phyloP scores from a whole-genome alignment of 1,140 invertebrate genomes.

The Trypoxylus dichotomus region DNA sequence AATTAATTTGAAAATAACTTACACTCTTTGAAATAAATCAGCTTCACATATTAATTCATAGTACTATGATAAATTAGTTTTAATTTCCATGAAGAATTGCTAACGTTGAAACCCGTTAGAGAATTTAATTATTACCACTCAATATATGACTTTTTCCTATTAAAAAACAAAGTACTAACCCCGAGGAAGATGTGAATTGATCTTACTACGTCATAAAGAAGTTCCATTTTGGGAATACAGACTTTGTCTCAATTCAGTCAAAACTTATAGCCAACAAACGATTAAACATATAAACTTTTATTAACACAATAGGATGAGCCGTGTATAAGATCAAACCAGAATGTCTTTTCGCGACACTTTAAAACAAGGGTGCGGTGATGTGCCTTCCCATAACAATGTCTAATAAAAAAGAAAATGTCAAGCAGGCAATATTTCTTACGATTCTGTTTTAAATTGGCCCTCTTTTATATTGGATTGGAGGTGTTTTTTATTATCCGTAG shows the following conservation, averaged over 20 bases:
- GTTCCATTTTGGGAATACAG: background rate
- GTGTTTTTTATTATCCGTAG: slow-evolving; percentile 47
- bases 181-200: background rate
- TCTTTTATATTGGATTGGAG: slow-evolving; percentile 44
- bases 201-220: background rate
- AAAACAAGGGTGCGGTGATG: slow-evolving; percentile 2
- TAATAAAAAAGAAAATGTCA: slow-evolving; percentile 45
- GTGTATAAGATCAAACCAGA: background rate
- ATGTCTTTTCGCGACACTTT: slow-evolving; percentile 13
- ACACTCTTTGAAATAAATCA: too few relatives aligned
- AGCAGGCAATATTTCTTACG: slow-evolving; percentile 44
- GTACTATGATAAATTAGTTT: too few relatives aligned
- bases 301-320: background rate
- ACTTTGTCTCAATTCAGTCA: background rate
- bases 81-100: too few relatives aligned
- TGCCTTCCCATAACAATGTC: background rate
- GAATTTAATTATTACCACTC: too few relatives aligned
- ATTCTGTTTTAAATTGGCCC: slow-evolving; percentile 35
- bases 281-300: slow-evolving; percentile 14
- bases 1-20: too few relatives aligned
- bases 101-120: too few relatives aligned
- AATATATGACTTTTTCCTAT: too few relatives aligned
- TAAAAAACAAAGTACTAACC: too few relatives aligned
- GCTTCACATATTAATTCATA: too few relatives aligned
- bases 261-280: background rate